Percentiles rank a stretch among this genome's conserved stretches.
Conservation (phyloP, 1,140 invertebrate species). For the Vollenhovia emeryi region DNA sequence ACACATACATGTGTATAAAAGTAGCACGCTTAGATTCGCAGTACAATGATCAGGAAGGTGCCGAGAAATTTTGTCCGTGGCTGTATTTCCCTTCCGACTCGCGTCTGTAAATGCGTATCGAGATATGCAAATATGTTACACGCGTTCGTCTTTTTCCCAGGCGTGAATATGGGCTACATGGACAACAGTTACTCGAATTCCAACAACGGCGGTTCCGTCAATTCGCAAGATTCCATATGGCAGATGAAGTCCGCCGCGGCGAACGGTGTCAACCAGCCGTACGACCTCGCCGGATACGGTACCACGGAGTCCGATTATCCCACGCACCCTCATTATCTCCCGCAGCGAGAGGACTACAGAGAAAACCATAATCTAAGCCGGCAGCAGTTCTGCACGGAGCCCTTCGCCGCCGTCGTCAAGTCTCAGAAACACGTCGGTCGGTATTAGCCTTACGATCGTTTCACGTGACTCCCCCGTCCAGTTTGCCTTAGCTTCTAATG, state of each 20-base stretch:
- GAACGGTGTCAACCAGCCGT: constrained; percentile 88
- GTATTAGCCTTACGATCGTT: constrained; percentile 75
- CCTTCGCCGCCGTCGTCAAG: constrained; percentile 94
- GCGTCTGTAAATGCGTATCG: background rate
- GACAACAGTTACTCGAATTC: constrained; percentile 97
- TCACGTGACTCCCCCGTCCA: constrained; percentile 39
- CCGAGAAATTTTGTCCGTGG: too few relatives aligned
- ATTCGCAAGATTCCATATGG: constrained; percentile 97
- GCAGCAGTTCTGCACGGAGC: constrained; percentile 94
- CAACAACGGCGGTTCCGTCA: constrained; percentile 96
- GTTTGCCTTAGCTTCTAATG: constrained; percentile 37
- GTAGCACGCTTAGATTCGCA: too few relatives aligned
- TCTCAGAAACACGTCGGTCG: constrained; percentile 94
- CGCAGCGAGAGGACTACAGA: constrained; percentile 90
- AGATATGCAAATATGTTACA: background rate
- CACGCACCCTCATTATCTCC: constrained; percentile 91
- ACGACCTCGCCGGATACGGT: constrained; percentile 94
- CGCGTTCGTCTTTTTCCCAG: constrained; percentile 80
- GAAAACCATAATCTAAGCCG: constrained; percentile 92
- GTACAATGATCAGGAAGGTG: too few relatives aligned
- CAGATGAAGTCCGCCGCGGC: constrained; percentile 95
- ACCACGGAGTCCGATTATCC: constrained; percentile 93
- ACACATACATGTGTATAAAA: too few relatives aligned
- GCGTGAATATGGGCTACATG: constrained; percentile 95
- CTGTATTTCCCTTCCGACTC: background rate